Percentiles rank a stretch among this genome's conserved stretches.
Evolutionary conservation across 2,797 vertebrate genomes (phyloP).

Genomic region (Serranus cabrilla): DNA sequence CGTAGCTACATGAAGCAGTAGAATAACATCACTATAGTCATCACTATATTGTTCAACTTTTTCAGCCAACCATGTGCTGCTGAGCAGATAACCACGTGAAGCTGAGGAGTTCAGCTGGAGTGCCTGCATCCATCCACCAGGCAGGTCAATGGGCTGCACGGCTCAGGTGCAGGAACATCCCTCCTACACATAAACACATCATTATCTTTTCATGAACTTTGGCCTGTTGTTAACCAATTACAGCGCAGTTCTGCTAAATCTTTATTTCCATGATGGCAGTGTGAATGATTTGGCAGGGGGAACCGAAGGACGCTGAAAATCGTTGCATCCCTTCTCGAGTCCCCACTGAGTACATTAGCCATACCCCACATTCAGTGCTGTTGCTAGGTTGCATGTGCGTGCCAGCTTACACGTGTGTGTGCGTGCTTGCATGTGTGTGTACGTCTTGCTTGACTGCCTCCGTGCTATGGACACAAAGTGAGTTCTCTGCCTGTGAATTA

Average conservation of each 20-base stretch:
- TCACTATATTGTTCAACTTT: too few relatives aligned
- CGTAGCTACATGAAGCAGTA: too few relatives aligned
- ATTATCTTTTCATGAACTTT: slow-evolving; percentile 23
- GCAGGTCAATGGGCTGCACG: slow-evolving; percentile 9
- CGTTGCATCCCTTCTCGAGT: not conserved
- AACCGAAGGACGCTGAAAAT: slow-evolving; percentile 2
- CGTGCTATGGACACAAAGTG: slow-evolving; percentile 58
- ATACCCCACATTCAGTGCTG: slow-evolving; percentile 27
- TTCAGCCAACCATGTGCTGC: not conserved
- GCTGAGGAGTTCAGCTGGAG: slow-evolving; percentile 13
- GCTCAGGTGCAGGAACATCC: slow-evolving; percentile 16
- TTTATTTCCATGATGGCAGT: not conserved
- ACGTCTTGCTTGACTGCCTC: slow-evolving; percentile 60
- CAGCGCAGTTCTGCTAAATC: not conserved
- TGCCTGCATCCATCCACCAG: slow-evolving; percentile 14
- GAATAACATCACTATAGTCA: too few relatives aligned
- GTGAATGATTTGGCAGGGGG: slow-evolving; percentile 2
- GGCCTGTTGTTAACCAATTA: slow-evolving; percentile 7
- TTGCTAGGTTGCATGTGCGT: slow-evolving; percentile 62
- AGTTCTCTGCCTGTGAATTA: slow-evolving; percentile 75
- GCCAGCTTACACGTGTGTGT: slow-evolving; percentile 31
- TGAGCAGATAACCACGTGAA: slow-evolving; percentile 1
- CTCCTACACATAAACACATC: slow-evolving; percentile 1
- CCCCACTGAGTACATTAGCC: slow-evolving; percentile 29
- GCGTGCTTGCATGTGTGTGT: slow-evolving; percentile 19